phyloP scores from a whole-genome alignment of 2,888 invertebrate genomes.

The Danaus chrysippus region DNA sequence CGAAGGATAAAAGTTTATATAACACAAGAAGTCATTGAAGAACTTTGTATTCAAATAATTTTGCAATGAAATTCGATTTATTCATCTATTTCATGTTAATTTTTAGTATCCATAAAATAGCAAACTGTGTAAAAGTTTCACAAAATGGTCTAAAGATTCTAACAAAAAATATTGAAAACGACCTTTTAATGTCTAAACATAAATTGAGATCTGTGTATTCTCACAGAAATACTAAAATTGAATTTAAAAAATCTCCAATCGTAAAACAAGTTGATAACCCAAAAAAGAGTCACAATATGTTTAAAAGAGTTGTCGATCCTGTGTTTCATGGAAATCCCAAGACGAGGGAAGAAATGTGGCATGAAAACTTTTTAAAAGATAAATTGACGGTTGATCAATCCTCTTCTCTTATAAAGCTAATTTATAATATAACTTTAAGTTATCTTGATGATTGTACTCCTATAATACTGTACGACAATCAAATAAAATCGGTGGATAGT shows the following conservation, averaged over 20 bases:
- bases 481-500: constrained; percentile 76
- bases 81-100: background rate
- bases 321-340: constrained; percentile 80
- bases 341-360: constrained; percentile 77
- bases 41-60: background rate
- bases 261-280: constrained; percentile 5
- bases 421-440: constrained; percentile 78
- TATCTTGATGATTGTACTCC: constrained; percentile 83
- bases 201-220: background rate
- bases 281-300: constrained; percentile 1
- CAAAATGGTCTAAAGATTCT: background rate
- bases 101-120: background rate
- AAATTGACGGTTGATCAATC: constrained; percentile 67
- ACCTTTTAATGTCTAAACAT: background rate
- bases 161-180: background rate
- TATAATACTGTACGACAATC: constrained; percentile 82
- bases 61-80: constrained; percentile 7
- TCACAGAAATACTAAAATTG: background rate
- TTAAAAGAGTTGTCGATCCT: constrained; percentile 66
- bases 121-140: background rate
- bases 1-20: background rate
- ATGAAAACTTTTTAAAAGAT: constrained; percentile 68
- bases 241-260: constrained; percentile 6
- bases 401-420: constrained; percentile 78
- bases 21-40: background rate